Conservation (phyloP, 2,888 invertebrate genomes). For the Troides helena region DNA sequence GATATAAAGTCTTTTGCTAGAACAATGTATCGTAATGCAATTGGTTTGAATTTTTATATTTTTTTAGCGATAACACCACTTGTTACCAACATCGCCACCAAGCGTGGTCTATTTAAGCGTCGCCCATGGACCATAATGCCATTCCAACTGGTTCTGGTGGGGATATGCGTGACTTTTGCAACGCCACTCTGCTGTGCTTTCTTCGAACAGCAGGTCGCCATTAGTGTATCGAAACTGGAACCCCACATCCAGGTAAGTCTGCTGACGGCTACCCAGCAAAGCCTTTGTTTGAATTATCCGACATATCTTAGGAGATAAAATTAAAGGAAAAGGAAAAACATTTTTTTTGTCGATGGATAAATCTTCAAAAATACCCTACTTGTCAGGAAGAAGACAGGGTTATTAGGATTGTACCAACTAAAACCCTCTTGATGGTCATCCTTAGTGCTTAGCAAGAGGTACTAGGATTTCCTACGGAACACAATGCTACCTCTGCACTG, state of each 20-base stretch:
- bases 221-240: conserved; percentile 84
- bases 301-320: no score
- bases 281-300: no score
- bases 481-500: no score
- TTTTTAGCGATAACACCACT: conserved; percentile 85
- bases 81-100: conserved; percentile 83
- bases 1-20: not conserved
- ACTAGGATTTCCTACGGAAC: no score
- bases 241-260: conserved; percentile 81
- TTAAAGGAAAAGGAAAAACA: no score
- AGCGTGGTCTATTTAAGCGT: conserved; percentile 54
- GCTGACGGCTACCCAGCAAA: not conserved
- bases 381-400: no score
- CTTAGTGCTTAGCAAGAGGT: no score
- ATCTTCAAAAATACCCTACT: no score
- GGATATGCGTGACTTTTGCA: conserved; percentile 90
- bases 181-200: conserved; percentile 98
- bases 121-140: conserved; percentile 54
- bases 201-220: conserved; percentile 92
- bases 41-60: not conserved
- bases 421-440: no score
- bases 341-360: no score
- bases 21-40: no score
- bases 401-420: no score
- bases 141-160: conserved; percentile 85